These are phyloP conservation scores for Polylopha cassiicola DNA, from an alignment of 2,888 invertebrate species.

Conservation along the genomic window DNA sequence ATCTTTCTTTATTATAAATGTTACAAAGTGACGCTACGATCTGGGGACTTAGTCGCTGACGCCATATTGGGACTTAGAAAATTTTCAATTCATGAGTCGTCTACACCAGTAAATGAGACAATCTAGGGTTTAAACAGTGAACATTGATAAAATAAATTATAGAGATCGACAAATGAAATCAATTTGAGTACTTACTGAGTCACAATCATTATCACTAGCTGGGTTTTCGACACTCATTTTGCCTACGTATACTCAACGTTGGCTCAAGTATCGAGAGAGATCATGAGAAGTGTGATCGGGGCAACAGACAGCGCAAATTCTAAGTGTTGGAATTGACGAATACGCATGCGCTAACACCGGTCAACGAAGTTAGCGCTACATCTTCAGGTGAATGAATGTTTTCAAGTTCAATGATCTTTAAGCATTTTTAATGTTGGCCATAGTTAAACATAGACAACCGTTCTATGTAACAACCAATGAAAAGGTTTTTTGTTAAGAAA, in stretches of 20 bases:
- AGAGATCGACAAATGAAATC: constrained; percentile 28
- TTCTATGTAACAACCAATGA: no score
- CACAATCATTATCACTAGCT: constrained; percentile 75
- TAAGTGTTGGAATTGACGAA: constrained; percentile 78
- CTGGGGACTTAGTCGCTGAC: constrained; percentile 84
- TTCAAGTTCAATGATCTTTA: constrained; percentile 24
- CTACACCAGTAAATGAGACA: constrained; percentile 71
- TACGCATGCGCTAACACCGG: constrained; percentile 77
- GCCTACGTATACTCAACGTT: constrained; percentile 70
- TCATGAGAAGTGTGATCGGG: constrained; percentile 49
- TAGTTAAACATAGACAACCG: no score
- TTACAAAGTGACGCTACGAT: constrained; percentile 59
- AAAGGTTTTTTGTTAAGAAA: no score
- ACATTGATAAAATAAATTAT: constrained; percentile 30
- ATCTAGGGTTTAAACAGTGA: constrained; percentile 24
- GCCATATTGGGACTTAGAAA: constrained; percentile 92
- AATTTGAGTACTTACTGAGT: constrained; percentile 76
- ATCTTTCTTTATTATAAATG: constrained; percentile 20
- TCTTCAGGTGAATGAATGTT: constrained; percentile 45
- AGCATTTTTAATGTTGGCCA: no score
- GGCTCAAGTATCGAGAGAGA: constrained; percentile 37
- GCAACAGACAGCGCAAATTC: constrained; percentile 51
- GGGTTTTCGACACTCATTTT: constrained; percentile 83
- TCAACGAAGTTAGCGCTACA: constrained; percentile 30
- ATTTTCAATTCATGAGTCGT: constrained; percentile 67